These are phyloP conservation scores for Lasioglossum leucozonium DNA, from an alignment of 2,888 invertebrate genomes.

Conservation along the genomic window DNA sequence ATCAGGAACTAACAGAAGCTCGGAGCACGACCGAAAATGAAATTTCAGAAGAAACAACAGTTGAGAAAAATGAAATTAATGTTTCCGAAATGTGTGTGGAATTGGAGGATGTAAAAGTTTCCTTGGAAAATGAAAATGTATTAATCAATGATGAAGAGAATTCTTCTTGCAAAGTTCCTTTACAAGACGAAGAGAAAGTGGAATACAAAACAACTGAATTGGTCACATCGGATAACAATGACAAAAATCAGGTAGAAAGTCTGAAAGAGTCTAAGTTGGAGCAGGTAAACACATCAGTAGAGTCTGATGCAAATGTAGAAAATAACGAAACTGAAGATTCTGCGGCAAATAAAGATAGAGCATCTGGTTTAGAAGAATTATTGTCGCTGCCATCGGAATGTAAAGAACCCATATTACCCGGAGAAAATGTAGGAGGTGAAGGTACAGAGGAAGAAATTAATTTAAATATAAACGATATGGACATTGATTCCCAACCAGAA, in stretches of 20 bases:
- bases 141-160: constrained; percentile 22
- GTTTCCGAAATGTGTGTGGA: neutral
- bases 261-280: neutral
- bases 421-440: constrained; percentile 28
- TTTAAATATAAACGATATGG: constrained; percentile 64
- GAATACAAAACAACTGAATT: constrained; percentile 16
- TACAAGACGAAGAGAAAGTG: neutral
- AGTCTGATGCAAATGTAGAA: neutral
- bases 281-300: neutral
- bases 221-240: neutral
- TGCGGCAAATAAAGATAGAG: neutral
- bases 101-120: neutral
- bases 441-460: constrained; percentile 46
- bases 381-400: constrained; percentile 21
- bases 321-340: constrained; percentile 13
- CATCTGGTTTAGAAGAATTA: constrained; percentile 23
- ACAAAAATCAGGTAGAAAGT: constrained; percentile 13
- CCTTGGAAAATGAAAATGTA: neutral
- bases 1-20: constrained; percentile 5
- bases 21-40: constrained; percentile 9
- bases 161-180: neutral
- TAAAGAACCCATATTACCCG: neutral
- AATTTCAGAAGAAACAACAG: neutral
- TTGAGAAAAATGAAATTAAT: neutral
- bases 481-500: constrained; percentile 43